Base-by-base conservation (phyloP, 1,140 invertebrate genomes). In the Sitodiplosis mosellana region DNA sequence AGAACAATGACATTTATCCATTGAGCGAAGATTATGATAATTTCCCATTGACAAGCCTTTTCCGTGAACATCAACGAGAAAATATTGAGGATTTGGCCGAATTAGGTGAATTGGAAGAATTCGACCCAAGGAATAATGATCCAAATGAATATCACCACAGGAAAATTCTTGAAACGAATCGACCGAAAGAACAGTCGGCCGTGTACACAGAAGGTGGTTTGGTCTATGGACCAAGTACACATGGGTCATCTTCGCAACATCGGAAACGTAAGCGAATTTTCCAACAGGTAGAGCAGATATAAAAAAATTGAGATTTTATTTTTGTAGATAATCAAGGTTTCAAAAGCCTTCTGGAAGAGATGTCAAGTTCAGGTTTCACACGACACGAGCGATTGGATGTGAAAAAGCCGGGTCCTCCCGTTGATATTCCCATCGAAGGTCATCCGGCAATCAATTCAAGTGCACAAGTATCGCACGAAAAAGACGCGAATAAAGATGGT, bases 401-500 rank as follows among this genome's bases (percentile, higher is more conserved):
- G n/a, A 93, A 93, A 67, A 93, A 93, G 70, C 88, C 89, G 2
- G 88, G 89, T 33, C 87, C 89, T 19, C 75, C 71, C 41, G 78
- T 81, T 64, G 74, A 72, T 46, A 71, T 72, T 1, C 61, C 60
- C 10, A 45, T 4, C 43, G 45, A 46, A 18, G 36, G 37, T 46
- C n/a, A 33, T 4, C 12, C 14, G 5, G 36, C 12, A 12, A 38
- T 17, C 3, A 17, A 38, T 38, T 5, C 12, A 3, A 14, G 17
- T 19, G 5, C 49, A 52, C 33, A 50, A 49, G 36, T 63, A 63
- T 7, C 20, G 3, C 15, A 33, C 12, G 20, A 46, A 7, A 36
- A 33, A 11, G n/a, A 20, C 11, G 33, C 4, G 1, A 34, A 33
- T 1, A 48, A 22, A 43, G 17, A 43, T 43, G 41, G 11, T 18